phyloP scores from a whole-genome alignment of 2,888 invertebrate species.

The Callinectes sapidus region DNA sequence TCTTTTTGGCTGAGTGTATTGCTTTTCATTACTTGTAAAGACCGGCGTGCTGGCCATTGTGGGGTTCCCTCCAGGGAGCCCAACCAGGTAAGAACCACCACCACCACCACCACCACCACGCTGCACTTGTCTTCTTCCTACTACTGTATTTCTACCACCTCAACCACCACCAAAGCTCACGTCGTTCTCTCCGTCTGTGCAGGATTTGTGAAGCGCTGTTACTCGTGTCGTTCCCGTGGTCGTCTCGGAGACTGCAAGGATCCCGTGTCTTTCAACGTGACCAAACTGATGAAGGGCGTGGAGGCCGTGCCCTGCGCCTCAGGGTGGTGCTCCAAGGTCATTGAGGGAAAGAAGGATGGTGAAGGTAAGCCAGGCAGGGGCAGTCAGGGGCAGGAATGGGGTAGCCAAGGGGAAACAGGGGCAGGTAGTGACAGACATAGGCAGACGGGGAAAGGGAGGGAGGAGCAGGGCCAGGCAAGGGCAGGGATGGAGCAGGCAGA shows the following conservation, averaged over 20 bases:
- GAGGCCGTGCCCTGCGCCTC: conserved; percentile 88
- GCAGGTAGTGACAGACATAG: too few species aligned
- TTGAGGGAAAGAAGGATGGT: conserved; percentile 81
- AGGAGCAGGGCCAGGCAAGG: too few species aligned
- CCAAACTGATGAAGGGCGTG: conserved; percentile 80
- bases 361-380: conserved; percentile 57
- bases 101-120: too few species aligned
- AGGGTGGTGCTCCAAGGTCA: conserved; percentile 94
- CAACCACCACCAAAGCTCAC: not conserved
- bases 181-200: not conserved
- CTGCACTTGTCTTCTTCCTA: not conserved
- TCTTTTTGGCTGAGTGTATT: too few species aligned
- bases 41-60: too few species aligned
- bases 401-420: too few species aligned
- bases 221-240: conserved; percentile 89
- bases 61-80: too few species aligned
- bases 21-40: too few species aligned
- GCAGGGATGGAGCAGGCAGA: too few species aligned
- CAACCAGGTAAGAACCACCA: too few species aligned
- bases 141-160: not conserved
- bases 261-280: conserved; percentile 87
- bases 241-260: conserved; percentile 92
- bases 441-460: too few species aligned
- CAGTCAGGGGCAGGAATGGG: too few species aligned
- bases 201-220: conserved; percentile 78